Evolutionary conservation across 1,140 invertebrate genomes (phyloP), one percentile per base, ranked within the genome.

Genomic region (Lepeophtheirus salmonis): DNA sequence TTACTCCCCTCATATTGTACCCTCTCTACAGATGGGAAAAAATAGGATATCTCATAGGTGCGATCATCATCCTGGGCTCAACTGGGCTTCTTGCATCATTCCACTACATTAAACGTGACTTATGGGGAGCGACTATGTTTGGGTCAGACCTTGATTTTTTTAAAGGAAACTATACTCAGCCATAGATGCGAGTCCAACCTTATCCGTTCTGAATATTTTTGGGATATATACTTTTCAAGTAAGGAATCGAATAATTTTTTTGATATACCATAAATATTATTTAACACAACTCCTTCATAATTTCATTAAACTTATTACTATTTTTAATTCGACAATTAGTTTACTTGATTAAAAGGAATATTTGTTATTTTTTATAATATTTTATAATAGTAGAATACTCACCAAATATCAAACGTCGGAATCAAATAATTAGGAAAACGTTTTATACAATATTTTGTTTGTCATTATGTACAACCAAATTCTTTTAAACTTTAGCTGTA

Each of bases 181-280:
- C 56, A 3, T 58, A 24, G 56, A 58, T 6, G 6, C 53, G 56
- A 21, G 13, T 58, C 18, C 41, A 30, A 18, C 59, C 59, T 2
- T 61, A 61, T 18, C 10, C 54, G 1, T 20, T 53, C 3, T 2
- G 59, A 17, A 56, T 61, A 2, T 20, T 61, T 12, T 18, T 61
- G 2, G 59, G 59, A 23, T 61, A 61, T 24, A 1, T 61, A 4
- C 49, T 61, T 2, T 48, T 60, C 25, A 52, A 1, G 16, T 41
- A 41, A 10, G 30, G n/a, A 10, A 10, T 41, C n/a, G 30, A 41
- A 41, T 6, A 10, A 41, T 41, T 41, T 41, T 41, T 41, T 10
- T 41, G 30, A n/a, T n/a, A n/a, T n/a, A n/a, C n/a, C n/a, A n/a
- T n/a, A n/a, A n/a, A n/a, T n/a, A n/a, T n/a, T n/a, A n/a, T n/a